phyloP scores from a whole-genome alignment of 2,113 vertebrate genomes.

The Istiophorus platypterus region DNA sequence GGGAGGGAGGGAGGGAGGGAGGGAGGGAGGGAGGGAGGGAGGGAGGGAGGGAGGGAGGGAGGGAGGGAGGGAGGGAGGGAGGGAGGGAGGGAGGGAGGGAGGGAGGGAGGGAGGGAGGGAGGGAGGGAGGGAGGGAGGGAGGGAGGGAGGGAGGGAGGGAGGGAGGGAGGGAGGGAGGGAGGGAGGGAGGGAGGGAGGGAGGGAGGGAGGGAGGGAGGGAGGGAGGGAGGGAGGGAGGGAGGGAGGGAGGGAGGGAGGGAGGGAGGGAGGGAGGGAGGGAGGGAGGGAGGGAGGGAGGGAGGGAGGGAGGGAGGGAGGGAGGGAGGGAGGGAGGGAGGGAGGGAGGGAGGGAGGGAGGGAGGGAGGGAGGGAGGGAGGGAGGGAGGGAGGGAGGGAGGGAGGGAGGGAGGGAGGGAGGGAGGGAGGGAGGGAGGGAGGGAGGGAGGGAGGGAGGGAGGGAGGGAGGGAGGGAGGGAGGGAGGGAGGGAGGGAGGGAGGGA shows the following conservation, averaged over 20 bases:
- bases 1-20: constrained; percentile 20
- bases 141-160: constrained; percentile 15
- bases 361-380: constrained; percentile 20
- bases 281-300: constrained; percentile 16
- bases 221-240: constrained; percentile 24
- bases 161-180: constrained; percentile 17
- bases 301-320: constrained; percentile 15
- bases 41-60: constrained; percentile 24
- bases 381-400: constrained; percentile 12
- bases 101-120: constrained; percentile 16
- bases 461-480: constrained; percentile 16
- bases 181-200: constrained; percentile 20
- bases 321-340: constrained; percentile 15
- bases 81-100: constrained; percentile 16
- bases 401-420: constrained; percentile 24
- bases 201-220: constrained; percentile 12
- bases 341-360: constrained; percentile 17
- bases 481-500: constrained; percentile 15
- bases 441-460: constrained; percentile 16
- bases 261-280: constrained; percentile 16
- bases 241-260: constrained; percentile 20
- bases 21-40: constrained; percentile 12
- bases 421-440: constrained; percentile 20
- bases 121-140: constrained; percentile 15
- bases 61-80: constrained; percentile 20